Conservation (phyloP, 2,113 vertebrate genomes). For the Hyperoodon ampullatus region DNA sequence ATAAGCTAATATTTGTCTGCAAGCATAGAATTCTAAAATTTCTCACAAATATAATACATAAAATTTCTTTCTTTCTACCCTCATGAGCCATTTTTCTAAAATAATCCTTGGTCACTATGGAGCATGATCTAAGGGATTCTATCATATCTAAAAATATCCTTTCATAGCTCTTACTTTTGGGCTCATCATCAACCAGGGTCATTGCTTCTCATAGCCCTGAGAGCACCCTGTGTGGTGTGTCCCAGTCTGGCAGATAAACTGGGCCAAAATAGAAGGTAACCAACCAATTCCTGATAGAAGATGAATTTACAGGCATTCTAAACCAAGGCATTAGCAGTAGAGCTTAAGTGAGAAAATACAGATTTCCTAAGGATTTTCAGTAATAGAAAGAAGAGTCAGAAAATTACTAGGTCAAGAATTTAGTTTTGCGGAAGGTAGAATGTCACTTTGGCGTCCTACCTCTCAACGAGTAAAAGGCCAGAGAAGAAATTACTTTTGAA, state of each 20-base stretch:
- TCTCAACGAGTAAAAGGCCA: neutral
- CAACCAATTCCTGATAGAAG: neutral
- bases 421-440: neutral
- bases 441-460: neutral
- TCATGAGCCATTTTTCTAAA: neutral
- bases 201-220: neutral
- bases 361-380: neutral
- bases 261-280: conserved; percentile 16
- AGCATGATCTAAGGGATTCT: neutral
- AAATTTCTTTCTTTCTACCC: neutral
- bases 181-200: neutral
- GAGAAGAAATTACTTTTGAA: conserved; percentile 48
- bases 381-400: neutral
- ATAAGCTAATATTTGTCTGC: neutral
- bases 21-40: conserved; percentile 46
- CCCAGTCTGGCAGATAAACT: conserved; percentile 13
- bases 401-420: neutral
- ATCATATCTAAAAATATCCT: neutral
- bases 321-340: neutral
- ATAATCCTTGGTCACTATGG: neutral
- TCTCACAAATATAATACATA: neutral
- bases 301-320: neutral
- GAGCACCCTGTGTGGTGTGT: neutral
- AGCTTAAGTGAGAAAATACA: neutral
- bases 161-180: neutral